Evolutionary conservation across 2,888 invertebrate genomes (phyloP).

Genomic region (Sminthurinus aureus): DNA sequence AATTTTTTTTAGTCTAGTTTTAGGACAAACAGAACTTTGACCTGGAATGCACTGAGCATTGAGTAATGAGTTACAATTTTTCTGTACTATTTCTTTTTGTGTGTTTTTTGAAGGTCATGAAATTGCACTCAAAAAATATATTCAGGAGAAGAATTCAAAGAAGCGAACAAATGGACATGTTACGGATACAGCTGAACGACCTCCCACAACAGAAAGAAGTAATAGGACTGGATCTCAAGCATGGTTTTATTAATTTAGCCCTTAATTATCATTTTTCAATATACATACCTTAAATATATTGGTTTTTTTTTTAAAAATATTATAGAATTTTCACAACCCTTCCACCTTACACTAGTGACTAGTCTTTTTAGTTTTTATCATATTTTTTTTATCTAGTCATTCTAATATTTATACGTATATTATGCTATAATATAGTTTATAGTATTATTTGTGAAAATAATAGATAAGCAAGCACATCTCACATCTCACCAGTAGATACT

Average conservation of each 20-base stretch:
- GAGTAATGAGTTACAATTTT: background rate
- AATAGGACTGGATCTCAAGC: constrained; percentile 26
- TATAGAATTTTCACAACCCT: no score
- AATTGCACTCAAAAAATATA: constrained; percentile 57
- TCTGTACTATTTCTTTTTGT: background rate
- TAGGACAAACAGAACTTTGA: background rate
- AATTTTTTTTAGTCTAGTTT: background rate
- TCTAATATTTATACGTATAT: no score
- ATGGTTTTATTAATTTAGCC: constrained; percentile 31
- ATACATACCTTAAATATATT: no score
- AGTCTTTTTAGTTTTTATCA: no score
- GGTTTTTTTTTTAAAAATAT: no score
- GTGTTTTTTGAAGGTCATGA: constrained; percentile 53
- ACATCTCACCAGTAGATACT: no score
- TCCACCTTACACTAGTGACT: no score
- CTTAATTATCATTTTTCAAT: background rate
- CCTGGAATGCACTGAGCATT: background rate
- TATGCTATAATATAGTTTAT: no score
- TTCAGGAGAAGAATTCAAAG: constrained; percentile 47
- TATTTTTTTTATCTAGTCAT: no score
- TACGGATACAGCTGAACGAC: background rate
- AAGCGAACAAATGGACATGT: constrained; percentile 37
- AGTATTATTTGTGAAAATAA: no score
- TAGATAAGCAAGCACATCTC: no score
- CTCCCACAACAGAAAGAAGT: background rate